These are phyloP conservation scores for Crax fasciolata DNA, from an alignment of 2,797 vertebrate species.

Conservation along the genomic window DNA sequence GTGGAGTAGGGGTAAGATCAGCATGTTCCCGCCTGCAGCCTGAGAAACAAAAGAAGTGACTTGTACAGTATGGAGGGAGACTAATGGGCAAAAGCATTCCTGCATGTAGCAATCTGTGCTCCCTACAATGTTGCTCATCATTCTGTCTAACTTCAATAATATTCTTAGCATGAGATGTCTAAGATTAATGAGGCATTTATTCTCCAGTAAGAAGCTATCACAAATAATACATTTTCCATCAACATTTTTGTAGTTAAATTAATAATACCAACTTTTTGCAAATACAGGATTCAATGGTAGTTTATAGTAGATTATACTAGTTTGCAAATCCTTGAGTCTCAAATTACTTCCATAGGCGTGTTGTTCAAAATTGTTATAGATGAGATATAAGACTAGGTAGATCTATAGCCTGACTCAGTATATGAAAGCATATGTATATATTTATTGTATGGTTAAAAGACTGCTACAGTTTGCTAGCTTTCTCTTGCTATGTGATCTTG, in stretches of 20 bases:
- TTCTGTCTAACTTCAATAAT: constrained; percentile 77
- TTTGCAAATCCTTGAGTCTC: neutral
- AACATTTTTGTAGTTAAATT: constrained; percentile 50
- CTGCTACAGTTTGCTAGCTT: neutral
- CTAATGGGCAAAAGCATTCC: constrained; percentile 66
- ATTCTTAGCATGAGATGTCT: constrained; percentile 72
- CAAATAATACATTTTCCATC: constrained; percentile 50
- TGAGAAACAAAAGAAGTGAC: constrained; percentile 58
- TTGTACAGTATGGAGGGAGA: constrained; percentile 27
- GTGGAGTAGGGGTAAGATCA: constrained; percentile 44
- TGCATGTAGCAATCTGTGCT: constrained; percentile 71
- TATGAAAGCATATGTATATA: neutral
- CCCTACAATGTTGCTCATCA: constrained; percentile 68
- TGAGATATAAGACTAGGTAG: neutral
- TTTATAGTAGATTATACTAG: neutral
- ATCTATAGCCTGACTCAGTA: neutral
- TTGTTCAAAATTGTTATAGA: neutral
- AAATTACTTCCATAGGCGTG: neutral
- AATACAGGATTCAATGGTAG: neutral
- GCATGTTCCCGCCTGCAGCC: constrained; percentile 40
- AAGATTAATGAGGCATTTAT: constrained; percentile 75
- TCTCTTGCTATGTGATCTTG: neutral
- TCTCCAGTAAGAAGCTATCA: constrained; percentile 59
- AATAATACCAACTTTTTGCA: constrained; percentile 32
- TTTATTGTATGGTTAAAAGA: neutral